A percentile compares a stretch with the other conserved stretches of the same genome.
Conservation (phyloP, 1,140 invertebrate genomes). For the Ceratoteleas bidentatus region DNA sequence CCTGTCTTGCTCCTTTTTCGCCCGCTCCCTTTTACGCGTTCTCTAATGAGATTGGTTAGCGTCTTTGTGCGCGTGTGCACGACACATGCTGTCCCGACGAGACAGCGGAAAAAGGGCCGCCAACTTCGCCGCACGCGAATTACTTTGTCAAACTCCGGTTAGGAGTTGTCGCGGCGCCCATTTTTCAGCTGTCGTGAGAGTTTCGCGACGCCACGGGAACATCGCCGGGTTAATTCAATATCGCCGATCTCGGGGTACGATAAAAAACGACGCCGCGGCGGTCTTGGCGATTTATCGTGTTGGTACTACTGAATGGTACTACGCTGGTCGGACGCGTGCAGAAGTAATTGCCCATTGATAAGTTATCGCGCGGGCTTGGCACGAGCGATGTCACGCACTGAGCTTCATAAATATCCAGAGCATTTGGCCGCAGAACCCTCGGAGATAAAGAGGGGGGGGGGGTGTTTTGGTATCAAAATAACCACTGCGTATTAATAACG, state of each 20-base stretch:
- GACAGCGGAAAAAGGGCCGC: slow-evolving; percentile 29
- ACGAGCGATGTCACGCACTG: slow-evolving; percentile 40
- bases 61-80: slow-evolving; percentile 40
- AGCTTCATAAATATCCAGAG: slow-evolving; percentile 38
- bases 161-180: slow-evolving; percentile 27
- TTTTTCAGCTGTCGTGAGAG: slow-evolving; percentile 43
- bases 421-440: slow-evolving; percentile 15
- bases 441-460: no score
- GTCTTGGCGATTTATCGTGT: slow-evolving; percentile 30
- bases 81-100: slow-evolving; percentile 30
- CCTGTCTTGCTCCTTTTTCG: slow-evolving; percentile 33
- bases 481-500: no score
- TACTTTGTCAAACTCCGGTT: slow-evolving; percentile 46
- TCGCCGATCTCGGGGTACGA: slow-evolving; percentile 10
- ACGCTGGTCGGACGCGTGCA: slow-evolving; percentile 37
- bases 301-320: slow-evolving; percentile 32
- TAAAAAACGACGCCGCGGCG: slow-evolving; percentile 5
- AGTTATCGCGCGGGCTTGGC: slow-evolving; percentile 41
- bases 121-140: slow-evolving; percentile 44
- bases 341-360: slow-evolving; percentile 59
- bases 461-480: no score
- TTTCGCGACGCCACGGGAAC: slow-evolving; percentile 6
- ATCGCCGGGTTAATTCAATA: slow-evolving; percentile 37
- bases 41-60: slow-evolving; percentile 54
- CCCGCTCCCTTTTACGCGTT: slow-evolving; percentile 46